Evolutionary conservation across 2,888 invertebrate species (phyloP).

Genomic region (Leucoptera coffeella): DNA sequence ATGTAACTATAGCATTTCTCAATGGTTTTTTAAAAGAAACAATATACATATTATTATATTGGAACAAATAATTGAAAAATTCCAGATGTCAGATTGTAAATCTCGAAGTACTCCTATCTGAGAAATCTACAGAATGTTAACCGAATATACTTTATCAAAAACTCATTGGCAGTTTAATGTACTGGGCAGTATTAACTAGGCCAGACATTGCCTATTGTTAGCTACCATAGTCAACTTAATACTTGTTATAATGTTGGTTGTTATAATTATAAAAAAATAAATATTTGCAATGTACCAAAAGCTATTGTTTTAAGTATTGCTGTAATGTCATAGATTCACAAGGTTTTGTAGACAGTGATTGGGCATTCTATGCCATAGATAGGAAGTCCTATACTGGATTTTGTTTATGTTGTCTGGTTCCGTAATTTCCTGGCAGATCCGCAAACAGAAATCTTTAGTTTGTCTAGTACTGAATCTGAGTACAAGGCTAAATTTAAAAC

Average conservation of each 20-base stretch:
- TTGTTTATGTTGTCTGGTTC: slow-evolving; percentile 5
- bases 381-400: slow-evolving; percentile 9
- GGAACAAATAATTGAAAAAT: slow-evolving; percentile 1
- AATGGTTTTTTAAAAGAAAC: slow-evolving; percentile 7
- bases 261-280: slow-evolving; percentile 7
- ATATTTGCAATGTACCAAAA: slow-evolving; percentile 7
- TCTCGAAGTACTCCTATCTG: slow-evolving; percentile 5
- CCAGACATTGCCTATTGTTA: slow-evolving; percentile 8
- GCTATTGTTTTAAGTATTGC: slow-evolving; percentile 6
- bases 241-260: slow-evolving; percentile 4
- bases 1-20: slow-evolving; percentile 8
- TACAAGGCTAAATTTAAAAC: no score
- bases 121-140: slow-evolving; percentile 4
- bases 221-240: slow-evolving; percentile 8
- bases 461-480: slow-evolving; percentile 9
- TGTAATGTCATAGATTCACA: slow-evolving; percentile 1
- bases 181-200: slow-evolving; percentile 7
- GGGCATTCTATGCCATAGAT: slow-evolving; percentile 6
- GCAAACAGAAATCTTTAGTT: slow-evolving; percentile 8
- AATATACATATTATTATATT: slow-evolving; percentile 5
- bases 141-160: slow-evolving; percentile 3
- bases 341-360: slow-evolving; percentile 7
- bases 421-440: slow-evolving; percentile 7
- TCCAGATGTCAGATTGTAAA: slow-evolving; percentile 5
- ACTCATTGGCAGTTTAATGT: slow-evolving; percentile 4